phyloP scores from a whole-genome alignment of 2,888 invertebrate genomes.

The Melanchra persicariae region DNA sequence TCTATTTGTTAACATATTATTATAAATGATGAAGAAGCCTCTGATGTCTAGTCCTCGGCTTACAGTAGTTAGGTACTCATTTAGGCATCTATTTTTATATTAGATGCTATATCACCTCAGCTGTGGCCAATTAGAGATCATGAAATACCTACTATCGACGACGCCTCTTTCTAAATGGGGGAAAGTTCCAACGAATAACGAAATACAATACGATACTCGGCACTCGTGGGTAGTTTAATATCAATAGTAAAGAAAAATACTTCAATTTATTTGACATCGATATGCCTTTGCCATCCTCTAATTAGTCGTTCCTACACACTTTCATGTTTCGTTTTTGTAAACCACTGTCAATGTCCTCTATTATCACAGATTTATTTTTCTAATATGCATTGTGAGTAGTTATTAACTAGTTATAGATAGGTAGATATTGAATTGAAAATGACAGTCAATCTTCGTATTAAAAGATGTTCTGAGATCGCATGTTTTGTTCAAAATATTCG shows the following conservation, averaged over 20 bases:
- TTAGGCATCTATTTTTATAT: slow-evolving; percentile 35
- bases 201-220: slow-evolving; percentile 17
- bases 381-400: neutral
- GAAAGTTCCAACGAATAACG: slow-evolving; percentile 39
- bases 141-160: slow-evolving; percentile 46
- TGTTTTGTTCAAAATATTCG: neutral
- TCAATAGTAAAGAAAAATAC: slow-evolving; percentile 4
- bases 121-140: slow-evolving; percentile 56
- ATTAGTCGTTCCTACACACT: neutral
- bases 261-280: neutral
- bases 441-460: neutral
- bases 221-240: slow-evolving; percentile 24
- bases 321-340: neutral
- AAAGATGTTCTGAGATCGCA: too few relatives aligned
- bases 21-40: neutral
- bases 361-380: neutral
- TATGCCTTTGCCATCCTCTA: neutral
- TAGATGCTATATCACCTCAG: slow-evolving; percentile 29
- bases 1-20: neutral
- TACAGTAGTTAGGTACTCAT: slow-evolving; percentile 19
- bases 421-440: neutral
- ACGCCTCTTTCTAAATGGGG: slow-evolving; percentile 73
- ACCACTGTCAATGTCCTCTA: neutral
- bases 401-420: neutral
- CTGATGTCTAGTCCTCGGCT: slow-evolving; percentile 19